Percentiles rank a stretch among this genome's conserved stretches.
Evolutionary conservation across 2,888 invertebrate species (phyloP).

Genomic region (Drepanosiphum platanoidis): DNA sequence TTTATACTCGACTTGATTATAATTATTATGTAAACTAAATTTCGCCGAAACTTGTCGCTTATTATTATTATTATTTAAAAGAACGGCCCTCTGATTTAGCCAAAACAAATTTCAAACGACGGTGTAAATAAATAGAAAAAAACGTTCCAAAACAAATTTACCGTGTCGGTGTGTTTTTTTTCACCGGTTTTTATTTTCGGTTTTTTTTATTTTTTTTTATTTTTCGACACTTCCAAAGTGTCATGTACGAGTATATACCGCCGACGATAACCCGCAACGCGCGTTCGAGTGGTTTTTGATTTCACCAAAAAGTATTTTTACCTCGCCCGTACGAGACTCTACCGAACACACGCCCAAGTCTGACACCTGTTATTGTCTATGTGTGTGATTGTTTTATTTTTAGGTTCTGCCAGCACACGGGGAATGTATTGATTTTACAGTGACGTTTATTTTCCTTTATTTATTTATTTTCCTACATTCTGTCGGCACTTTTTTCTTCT

Average conservation of each 20-base stretch:
- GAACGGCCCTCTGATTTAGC: not conserved
- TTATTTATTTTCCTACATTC: no score
- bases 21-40: conserved; percentile 4
- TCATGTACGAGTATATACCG: not conserved
- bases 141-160: not conserved
- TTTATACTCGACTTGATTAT: conserved; percentile 10
- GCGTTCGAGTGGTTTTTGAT: not conserved
- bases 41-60: not conserved
- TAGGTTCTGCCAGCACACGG: not conserved
- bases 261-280: not conserved
- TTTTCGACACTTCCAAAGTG: not conserved
- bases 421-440: no score
- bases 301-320: not conserved
- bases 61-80: conserved; percentile 18
- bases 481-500: no score
- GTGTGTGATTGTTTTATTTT: not conserved
- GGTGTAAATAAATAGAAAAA: not conserved
- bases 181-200: not conserved
- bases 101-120: conserved; percentile 1
- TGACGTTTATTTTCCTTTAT: no score
- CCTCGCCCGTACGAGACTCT: not conserved
- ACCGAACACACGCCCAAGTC: not conserved
- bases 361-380: not conserved
- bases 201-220: no score
- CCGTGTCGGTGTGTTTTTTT: not conserved